Conservation (phyloP, 2,888 invertebrate genomes). For the Blastobasis lacticolella region DNA sequence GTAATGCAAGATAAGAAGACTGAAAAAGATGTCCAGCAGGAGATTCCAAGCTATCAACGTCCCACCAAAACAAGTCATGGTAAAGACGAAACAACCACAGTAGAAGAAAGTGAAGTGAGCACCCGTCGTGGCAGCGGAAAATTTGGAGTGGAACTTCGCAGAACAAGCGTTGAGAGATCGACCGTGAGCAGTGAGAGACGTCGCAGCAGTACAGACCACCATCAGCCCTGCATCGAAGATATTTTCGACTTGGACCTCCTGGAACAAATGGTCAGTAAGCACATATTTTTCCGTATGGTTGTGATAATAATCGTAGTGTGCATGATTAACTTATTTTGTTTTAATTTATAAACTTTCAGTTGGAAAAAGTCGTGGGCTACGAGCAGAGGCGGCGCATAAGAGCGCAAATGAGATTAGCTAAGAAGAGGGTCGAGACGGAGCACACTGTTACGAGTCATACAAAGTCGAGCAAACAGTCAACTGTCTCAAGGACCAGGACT, state of each 20-base stretch:
- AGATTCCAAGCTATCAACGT: constrained; percentile 48
- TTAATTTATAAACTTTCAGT: constrained; percentile 56
- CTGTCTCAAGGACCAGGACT: constrained; percentile 26
- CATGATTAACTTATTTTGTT: constrained; percentile 21
- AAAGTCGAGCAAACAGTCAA: constrained; percentile 33
- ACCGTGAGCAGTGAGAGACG: constrained; percentile 59
- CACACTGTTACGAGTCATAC: constrained; percentile 26
- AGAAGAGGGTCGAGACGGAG: constrained; percentile 70
- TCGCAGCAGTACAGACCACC: constrained; percentile 62
- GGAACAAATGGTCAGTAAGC: constrained; percentile 78
- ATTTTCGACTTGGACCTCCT: constrained; percentile 81
- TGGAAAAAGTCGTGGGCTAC: constrained; percentile 84
- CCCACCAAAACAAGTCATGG: constrained; percentile 56
- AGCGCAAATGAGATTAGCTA: constrained; percentile 83
- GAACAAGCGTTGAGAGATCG: constrained; percentile 70
- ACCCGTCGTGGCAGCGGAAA: constrained; percentile 74
- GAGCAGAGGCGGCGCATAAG: constrained; percentile 85
- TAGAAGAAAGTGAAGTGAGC: constrained; percentile 52
- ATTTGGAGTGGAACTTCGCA: constrained; percentile 79
- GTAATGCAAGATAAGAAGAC: constrained; percentile 7
- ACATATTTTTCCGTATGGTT: constrained; percentile 25
- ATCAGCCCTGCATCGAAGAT: constrained; percentile 78
- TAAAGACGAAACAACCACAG: constrained; percentile 42
- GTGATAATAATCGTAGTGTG: constrained; percentile 18
- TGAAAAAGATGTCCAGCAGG: constrained; percentile 29